These are phyloP conservation scores for Aythya baeri DNA, from an alignment of 2,113 vertebrate genomes.

Conservation along the genomic window DNA sequence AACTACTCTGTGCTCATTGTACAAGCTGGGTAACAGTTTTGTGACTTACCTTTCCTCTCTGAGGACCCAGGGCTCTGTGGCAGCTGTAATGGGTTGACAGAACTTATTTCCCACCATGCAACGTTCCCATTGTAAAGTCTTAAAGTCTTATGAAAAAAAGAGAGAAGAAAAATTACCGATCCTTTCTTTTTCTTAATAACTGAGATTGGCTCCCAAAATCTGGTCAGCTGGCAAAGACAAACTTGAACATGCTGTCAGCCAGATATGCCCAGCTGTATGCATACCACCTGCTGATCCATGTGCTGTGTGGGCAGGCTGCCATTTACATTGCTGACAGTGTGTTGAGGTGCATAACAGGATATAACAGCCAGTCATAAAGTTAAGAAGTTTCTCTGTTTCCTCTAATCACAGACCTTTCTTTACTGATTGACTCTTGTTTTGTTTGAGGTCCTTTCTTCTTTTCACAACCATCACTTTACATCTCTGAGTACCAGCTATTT, in stretches of 20 bases:
- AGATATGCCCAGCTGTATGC: not conserved
- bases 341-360: not conserved
- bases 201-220: not conserved
- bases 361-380: not conserved
- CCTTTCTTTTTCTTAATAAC: not conserved
- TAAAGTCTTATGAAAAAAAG: not conserved
- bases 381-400: not conserved
- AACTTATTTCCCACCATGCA: not conserved
- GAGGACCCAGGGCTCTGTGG: not conserved
- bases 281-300: not conserved
- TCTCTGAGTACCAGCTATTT: not conserved
- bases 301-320: not conserved
- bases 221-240: not conserved
- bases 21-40: not conserved
- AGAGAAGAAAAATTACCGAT: not conserved
- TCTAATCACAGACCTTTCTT: not conserved
- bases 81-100: not conserved
- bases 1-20: not conserved
- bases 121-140: not conserved
- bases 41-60: not conserved
- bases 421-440: not conserved
- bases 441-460: not conserved
- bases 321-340: accelerated
- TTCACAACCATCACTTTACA: not conserved
- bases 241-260: not conserved